Percentiles rank a stretch among this genome's conserved stretches.
Evolutionary conservation across 2,113 vertebrate genomes (phyloP).

Genomic region (Himantopus leucocephalus): DNA sequence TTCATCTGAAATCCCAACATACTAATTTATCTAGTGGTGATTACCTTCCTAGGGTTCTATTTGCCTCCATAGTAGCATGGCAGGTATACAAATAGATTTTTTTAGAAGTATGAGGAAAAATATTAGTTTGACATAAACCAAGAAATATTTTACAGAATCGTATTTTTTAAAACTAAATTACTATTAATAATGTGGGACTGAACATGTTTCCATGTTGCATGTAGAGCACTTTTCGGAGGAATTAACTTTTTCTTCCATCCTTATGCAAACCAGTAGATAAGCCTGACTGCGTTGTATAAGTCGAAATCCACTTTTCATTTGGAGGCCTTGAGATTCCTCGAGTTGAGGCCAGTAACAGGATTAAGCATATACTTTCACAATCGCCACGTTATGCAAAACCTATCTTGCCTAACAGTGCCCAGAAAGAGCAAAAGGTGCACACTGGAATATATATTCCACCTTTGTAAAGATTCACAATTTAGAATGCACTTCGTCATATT

Average conservation of each 20-base stretch:
- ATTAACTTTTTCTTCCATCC: neutral
- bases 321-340: neutral
- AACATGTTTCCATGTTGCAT: neutral
- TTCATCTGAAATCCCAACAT: neutral
- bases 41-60: neutral
- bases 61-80: neutral
- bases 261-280: neutral
- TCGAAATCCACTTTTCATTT: neutral
- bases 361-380: neutral
- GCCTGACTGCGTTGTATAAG: neutral
- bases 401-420: neutral
- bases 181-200: neutral
- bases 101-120: neutral
- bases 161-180: neutral
- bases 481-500: neutral
- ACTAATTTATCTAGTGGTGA: neutral
- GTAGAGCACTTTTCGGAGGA: neutral
- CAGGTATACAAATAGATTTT: neutral
- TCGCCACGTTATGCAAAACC: fast-evolving
- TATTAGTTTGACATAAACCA: neutral
- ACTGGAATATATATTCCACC: neutral
- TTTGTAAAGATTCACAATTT: neutral
- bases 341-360: neutral
- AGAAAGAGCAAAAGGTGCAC: neutral
- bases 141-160: fast-evolving